Conservation (phyloP, 2,797 vertebrate genomes). For the Parotocinclus haroldoi region DNA sequence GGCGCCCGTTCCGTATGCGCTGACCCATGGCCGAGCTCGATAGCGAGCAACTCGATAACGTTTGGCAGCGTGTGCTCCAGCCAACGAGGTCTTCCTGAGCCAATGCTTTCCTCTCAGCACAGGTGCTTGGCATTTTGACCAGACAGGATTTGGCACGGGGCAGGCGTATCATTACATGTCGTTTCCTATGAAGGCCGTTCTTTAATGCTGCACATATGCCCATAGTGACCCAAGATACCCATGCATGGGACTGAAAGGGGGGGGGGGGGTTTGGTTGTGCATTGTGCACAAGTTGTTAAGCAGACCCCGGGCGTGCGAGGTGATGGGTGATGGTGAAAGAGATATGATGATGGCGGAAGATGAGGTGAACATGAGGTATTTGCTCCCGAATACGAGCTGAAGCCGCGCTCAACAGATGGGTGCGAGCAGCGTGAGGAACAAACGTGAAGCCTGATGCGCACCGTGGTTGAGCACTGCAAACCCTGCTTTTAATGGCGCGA, state of each 20-base stretch:
- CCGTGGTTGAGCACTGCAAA: no score
- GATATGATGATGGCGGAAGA: neutral
- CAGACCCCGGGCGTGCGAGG: no score
- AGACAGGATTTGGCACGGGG: neutral
- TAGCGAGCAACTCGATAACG: slow-evolving; percentile 20
- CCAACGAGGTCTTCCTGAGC: slow-evolving; percentile 32
- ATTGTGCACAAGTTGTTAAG: no score
- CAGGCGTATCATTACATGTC: slow-evolving; percentile 1
- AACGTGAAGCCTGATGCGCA: neutral
- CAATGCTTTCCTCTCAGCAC: slow-evolving; percentile 20
- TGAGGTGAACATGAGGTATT: no score
- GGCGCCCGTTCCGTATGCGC: slow-evolving; percentile 60
- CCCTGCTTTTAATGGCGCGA: no score
- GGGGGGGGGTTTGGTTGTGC: no score
- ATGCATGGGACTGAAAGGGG: no score
- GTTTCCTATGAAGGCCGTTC: neutral
- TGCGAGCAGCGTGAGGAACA: slow-evolving; percentile 47
- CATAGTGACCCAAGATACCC: neutral
- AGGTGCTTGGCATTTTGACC: slow-evolving; percentile 11
- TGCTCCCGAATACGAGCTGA: slow-evolving; percentile 1
- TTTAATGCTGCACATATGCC: slow-evolving; percentile 16
- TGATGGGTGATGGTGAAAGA: no score
- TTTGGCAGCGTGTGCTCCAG: slow-evolving; percentile 29
- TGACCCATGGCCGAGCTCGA: slow-evolving; percentile 35
- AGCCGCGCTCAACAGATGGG: slow-evolving; percentile 70